These are phyloP conservation scores for Drosophila atripex DNA, from an alignment of 2,888 invertebrate species.

Conservation along the genomic window DNA sequence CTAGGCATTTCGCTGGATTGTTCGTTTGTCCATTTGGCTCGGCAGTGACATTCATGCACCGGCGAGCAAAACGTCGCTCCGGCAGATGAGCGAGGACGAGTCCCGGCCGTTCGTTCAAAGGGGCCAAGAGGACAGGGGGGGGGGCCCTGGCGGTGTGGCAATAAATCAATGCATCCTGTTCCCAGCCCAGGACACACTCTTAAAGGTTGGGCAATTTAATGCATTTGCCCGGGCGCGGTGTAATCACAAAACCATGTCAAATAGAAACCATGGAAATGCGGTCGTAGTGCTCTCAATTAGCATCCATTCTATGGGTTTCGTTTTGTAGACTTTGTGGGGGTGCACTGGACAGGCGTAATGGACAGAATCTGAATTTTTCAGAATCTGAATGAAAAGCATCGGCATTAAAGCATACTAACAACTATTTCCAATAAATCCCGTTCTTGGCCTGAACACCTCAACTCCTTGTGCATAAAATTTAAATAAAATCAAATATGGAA, in stretches of 20 bases:
- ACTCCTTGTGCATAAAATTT: neutral
- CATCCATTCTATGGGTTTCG: conserved; percentile 6
- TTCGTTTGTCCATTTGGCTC: conserved; percentile 63
- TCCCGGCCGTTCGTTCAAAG: neutral
- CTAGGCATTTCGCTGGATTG: conserved; percentile 13
- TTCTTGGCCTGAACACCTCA: neutral
- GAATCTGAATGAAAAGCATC: neutral
- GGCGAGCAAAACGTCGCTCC: conserved; percentile 51
- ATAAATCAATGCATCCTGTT: conserved; percentile 70
- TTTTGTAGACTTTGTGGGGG: neutral
- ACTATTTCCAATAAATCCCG: neutral
- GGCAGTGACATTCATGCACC: conserved; percentile 77
- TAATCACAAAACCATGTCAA: conserved; percentile 18
- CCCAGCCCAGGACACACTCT: conserved; percentile 18
- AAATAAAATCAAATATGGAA: conserved; percentile 1
- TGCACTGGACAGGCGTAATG: too few relatives aligned
- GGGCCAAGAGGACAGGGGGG: conserved; percentile 20
- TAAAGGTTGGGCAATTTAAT: conserved; percentile 57
- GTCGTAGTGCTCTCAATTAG: conserved; percentile 18
- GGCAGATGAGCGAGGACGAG: conserved; percentile 1
- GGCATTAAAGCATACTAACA: neutral
- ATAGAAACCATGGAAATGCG: conserved; percentile 6
- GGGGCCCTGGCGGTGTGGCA: conserved; percentile 52
- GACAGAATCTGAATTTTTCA: neutral
- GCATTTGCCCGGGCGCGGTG: neutral